These are phyloP conservation scores for Acholoe squamosa DNA, from an alignment of 2,888 invertebrate species.

Conservation along the genomic window DNA sequence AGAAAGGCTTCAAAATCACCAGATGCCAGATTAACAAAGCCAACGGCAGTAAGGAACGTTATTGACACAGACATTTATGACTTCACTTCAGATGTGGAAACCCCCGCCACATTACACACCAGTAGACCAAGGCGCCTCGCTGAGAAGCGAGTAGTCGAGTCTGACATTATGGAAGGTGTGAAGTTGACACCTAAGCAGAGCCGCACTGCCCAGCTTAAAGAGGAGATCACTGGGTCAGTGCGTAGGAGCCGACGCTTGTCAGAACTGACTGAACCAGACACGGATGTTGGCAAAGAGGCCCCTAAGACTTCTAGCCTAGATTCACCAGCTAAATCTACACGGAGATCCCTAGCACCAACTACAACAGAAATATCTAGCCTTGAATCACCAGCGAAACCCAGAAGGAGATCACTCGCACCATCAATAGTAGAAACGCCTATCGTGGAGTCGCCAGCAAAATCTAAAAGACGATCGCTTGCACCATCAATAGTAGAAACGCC, in stretches of 20 bases:
- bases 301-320: neutral
- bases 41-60: neutral
- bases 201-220: neutral
- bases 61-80: neutral
- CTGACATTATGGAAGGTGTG: neutral
- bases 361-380: neutral
- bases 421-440: neutral
- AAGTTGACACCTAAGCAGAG: neutral
- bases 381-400: neutral
- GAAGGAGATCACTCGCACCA: neutral
- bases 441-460: too few relatives aligned
- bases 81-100: slow-evolving; percentile 38
- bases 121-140: neutral
- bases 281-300: neutral
- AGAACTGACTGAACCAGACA: neutral
- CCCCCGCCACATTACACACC: neutral
- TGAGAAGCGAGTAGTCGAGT: neutral
- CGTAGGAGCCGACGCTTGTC: neutral
- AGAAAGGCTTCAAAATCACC: neutral
- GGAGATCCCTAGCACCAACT: neutral
- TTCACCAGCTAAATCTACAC: neutral
- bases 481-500: neutral
- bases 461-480: neutral
- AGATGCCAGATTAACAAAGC: neutral
- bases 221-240: neutral